A percentile compares a stretch with the other conserved stretches of the same genome.
Conservation (phyloP, 2,888 invertebrate genomes). For the Sinohyriopsis cumingii region DNA sequence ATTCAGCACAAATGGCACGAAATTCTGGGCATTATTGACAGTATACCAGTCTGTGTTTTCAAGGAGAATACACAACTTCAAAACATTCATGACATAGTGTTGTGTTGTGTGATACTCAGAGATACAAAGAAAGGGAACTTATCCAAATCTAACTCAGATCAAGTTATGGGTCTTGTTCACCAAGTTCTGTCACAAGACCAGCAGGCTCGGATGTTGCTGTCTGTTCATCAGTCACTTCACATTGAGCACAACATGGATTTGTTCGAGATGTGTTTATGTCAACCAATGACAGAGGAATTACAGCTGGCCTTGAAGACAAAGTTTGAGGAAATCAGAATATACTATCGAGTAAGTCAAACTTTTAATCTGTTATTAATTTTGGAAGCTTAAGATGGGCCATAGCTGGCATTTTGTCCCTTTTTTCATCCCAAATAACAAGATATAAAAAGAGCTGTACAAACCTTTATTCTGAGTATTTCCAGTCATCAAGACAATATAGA, state of each 20-base stretch:
- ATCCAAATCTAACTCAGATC: constrained; percentile 23
- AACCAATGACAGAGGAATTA: constrained; percentile 10
- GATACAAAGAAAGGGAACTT: constrained; percentile 10
- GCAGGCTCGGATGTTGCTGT: constrained; percentile 53
- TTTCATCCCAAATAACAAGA: no score
- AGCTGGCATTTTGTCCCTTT: no score
- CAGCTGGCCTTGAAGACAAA: constrained; percentile 34
- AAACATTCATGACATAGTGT: constrained; percentile 57
- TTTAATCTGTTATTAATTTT: background rate
- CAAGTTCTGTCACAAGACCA: constrained; percentile 43
- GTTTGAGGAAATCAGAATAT: constrained; percentile 52
- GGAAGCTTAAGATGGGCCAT: background rate
- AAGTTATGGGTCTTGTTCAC: constrained; percentile 37
- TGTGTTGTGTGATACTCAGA: constrained; percentile 41
- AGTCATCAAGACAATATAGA: no score
- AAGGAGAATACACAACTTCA: constrained; percentile 43
- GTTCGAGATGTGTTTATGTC: constrained; percentile 54
- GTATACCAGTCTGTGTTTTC: constrained; percentile 52
- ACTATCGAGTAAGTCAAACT: constrained; percentile 50
- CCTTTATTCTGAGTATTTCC: no score
- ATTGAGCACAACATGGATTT: constrained; percentile 59
- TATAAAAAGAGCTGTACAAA: no score
- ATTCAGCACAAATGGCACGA: constrained; percentile 54
- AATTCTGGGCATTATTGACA: constrained; percentile 50
- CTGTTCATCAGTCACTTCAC: constrained; percentile 48